Evolutionary conservation across 2,797 vertebrate genomes (phyloP), one percentile per base, ranked within the genome.

Genomic region (Mormyrops attenuatus): DNA sequence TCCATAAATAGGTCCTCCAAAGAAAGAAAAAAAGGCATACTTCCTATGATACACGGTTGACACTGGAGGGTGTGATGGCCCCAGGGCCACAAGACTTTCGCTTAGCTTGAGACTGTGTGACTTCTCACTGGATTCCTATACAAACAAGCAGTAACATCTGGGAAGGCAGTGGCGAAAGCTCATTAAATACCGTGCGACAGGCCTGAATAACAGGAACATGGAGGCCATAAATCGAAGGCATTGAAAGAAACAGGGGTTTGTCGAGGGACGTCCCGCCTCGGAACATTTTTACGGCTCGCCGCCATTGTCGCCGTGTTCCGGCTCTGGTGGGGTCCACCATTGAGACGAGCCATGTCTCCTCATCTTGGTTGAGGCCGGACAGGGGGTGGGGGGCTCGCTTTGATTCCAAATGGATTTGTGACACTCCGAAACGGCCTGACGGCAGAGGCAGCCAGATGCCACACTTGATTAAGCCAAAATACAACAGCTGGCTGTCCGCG

Each of bases 401-500:
- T 60, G 47, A 90, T 88, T 90, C 52, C 1, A 85, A 88, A 90
- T 90, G 38, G 88, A 89, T 90, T 91, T 92, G 91, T 88, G 91
- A 73, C 89, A 77, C 69, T 91, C 87, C 47, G 63, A 53, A 44
- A 57, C 82, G 55, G 84, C 57, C 85, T 89, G 34, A 63, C 86
- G 90, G 85, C 89, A 92, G 91, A 89, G 90, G 57, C 41, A 41
- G 55, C 80, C 88, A 90, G 90, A 88, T 89, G 89, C 89, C 89
- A 88, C 63, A 87, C 80, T 60, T 38, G 87, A 90, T 90, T 85
- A 90, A 91, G 41, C 9, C 91, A 90, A 91, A 94, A 92, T 92
- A 94, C 92, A 95, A 93, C 95, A 96, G 95, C 95, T 95, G 95
- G 94, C 92, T 87, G 93, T 93, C 77, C 93, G 89, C 90, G 91